A percentile compares a stretch with the other conserved stretches of the same genome.
phyloP scores from a whole-genome alignment of 1,140 invertebrate species.

The Paracyclopina nana region DNA sequence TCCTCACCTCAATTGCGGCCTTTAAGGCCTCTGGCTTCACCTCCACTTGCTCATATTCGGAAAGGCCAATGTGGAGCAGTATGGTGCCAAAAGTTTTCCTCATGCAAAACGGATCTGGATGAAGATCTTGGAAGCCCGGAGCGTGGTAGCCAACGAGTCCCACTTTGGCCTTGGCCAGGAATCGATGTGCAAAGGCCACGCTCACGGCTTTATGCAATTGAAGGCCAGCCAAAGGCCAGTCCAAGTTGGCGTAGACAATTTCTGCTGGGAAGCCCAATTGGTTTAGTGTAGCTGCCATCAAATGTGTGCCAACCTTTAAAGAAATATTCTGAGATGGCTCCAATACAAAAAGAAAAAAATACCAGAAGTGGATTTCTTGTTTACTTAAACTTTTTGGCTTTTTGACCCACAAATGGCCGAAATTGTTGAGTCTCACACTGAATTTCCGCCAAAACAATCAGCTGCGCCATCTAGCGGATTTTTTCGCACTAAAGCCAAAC shows the following conservation, averaged over 20 bases:
- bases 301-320: constrained; percentile 9
- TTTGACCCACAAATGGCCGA: no score
- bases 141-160: constrained; percentile 8
- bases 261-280: neutral
- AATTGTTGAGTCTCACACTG: no score
- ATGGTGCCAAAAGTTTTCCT: constrained; percentile 2
- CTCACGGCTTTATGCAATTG: neutral
- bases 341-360: no score
- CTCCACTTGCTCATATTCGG: constrained; percentile 5
- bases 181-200: constrained; percentile 7
- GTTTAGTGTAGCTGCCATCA: constrained; percentile 9
- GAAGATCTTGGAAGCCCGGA: constrained; percentile 11
- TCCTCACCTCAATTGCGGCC: no score
- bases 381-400: no score
- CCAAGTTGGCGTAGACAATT: constrained; percentile 3
- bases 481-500: no score
- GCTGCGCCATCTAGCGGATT: no score
- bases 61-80: constrained; percentile 1
- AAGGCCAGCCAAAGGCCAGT: constrained; percentile 4
- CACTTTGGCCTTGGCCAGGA: constrained; percentile 5
- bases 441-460: no score
- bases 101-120: constrained; percentile 8
- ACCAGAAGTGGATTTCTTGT: no score
- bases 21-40: neutral
- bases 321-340: no score